Evolutionary conservation across 2,888 invertebrate species (phyloP).

Genomic region (Leucoma salicis): DNA sequence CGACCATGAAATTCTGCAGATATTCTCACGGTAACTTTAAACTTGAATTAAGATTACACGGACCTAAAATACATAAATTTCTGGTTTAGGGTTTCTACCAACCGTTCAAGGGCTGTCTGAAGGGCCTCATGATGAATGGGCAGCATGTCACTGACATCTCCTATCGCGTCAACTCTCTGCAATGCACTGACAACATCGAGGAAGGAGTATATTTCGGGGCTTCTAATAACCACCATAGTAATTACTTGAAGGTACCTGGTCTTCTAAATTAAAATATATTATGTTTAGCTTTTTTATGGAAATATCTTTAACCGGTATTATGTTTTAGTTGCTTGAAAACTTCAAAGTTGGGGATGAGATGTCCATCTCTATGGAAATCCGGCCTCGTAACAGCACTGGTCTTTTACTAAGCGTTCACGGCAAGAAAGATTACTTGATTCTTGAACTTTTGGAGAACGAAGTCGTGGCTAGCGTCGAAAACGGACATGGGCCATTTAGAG

Average conservation of each 20-base stretch:
- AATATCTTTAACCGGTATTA: background rate
- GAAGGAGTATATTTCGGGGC: conserved; percentile 94
- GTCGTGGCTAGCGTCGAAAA: conserved; percentile 92
- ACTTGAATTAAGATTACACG: too few relatives aligned
- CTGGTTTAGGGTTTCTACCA: conserved; percentile 80
- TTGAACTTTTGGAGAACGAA: conserved; percentile 94
- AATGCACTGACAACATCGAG: conserved; percentile 88
- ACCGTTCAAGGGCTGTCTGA: conserved; percentile 92
- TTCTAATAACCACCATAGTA: conserved; percentile 78
- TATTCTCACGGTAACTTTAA: too few relatives aligned
- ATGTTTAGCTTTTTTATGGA: background rate
- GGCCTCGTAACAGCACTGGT: conserved; percentile 92
- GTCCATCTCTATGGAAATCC: conserved; percentile 91
- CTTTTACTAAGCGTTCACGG: conserved; percentile 94
- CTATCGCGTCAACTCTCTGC: conserved; percentile 84
- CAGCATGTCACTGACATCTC: conserved; percentile 84
- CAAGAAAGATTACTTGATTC: conserved; percentile 89
- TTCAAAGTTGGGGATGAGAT: conserved; percentile 91
- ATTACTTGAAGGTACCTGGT: conserved; percentile 84
- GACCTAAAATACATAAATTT: too few relatives aligned
- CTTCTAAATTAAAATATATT: too few relatives aligned
- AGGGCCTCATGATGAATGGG: conserved; percentile 87
- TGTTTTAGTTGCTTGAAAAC: conserved; percentile 81
- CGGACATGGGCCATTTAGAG: conserved; percentile 89
- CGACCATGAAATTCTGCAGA: too few relatives aligned